A percentile compares a stretch with the other conserved stretches of the same genome.
These are phyloP conservation scores for Hoplodrina ambigua DNA, from an alignment of 2,888 invertebrate genomes.

Conservation along the genomic window DNA sequence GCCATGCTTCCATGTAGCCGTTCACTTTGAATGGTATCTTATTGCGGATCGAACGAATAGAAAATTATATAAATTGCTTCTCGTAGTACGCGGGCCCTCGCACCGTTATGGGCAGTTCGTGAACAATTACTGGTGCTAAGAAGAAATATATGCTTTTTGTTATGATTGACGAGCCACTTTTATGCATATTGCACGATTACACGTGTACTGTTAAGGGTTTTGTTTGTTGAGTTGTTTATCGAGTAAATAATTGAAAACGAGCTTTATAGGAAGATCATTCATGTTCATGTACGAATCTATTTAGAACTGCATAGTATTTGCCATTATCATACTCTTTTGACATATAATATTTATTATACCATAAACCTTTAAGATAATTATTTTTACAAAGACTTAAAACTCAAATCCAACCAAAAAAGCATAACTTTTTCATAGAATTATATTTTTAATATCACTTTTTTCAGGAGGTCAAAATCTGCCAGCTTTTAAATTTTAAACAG, in stretches of 20 bases:
- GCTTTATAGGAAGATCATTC: background rate
- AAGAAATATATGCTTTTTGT: slow-evolving; percentile 70
- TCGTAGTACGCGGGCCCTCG: slow-evolving; percentile 74
- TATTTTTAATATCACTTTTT: slow-evolving; percentile 2
- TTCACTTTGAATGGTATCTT: slow-evolving; percentile 81
- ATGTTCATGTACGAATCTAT: background rate
- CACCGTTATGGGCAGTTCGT: slow-evolving; percentile 72
- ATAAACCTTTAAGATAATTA: background rate
- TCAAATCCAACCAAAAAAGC: no score
- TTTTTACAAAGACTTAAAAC: background rate
- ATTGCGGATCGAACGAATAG: slow-evolving; percentile 80
- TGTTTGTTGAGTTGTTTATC: slow-evolving; percentile 15
- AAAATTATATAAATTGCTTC: slow-evolving; percentile 85
- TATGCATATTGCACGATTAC: slow-evolving; percentile 39
- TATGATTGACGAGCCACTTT: slow-evolving; percentile 58
- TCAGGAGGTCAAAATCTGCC: no score
- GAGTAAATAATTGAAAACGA: slow-evolving; percentile 11
- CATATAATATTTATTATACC: no score
- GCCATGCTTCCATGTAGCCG: slow-evolving; percentile 74
- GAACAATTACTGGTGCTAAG: slow-evolving; percentile 74
- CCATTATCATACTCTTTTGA: no score
- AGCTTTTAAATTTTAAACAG: background rate
- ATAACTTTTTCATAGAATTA: no score
- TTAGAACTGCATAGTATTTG: background rate
- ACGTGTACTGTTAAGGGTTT: slow-evolving; percentile 13